Evolutionary conservation across 2,113 vertebrate species (phyloP), one percentile per base, ranked within the genome.

Genomic region (Pseudorectes ferrugineus): DNA sequence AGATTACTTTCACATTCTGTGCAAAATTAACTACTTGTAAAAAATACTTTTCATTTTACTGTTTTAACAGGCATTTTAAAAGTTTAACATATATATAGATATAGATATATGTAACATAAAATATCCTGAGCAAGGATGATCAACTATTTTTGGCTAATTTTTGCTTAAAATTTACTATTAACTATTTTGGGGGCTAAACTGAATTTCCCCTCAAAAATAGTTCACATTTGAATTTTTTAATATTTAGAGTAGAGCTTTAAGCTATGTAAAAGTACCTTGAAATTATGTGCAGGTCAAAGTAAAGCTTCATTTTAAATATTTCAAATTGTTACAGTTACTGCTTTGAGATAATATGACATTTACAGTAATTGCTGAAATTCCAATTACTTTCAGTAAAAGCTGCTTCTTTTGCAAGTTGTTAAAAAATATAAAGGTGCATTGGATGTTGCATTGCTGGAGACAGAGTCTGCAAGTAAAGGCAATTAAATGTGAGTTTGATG

Each of bases 351-450:
- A 95, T 43, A 66, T 46, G 90, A 87, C 78, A 91, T 89, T 96
- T 97, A 95, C 95, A 91, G 82, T 85, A 96, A 97, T 97, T 96
- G 80, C 76, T 90, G 85, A 96, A 92, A 95, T 95, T 88, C 89
- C 73, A 94, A 31, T 81, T 93, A 74, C 75, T 97, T 92, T 97
- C 87, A 62, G 51, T 71, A 87, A 93, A 92, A 88, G 54, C 92
- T 29, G 22, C 87, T 94, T 89, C 72, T 95, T 95, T 88, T 88
- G 51, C 55, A 81, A 81, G 85, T 73, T 92, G 93, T 72, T 96
- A 77, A 81, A 94, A 94, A 95, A 96, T 59, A 94, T 22, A 87
- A 96, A 93, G 79, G 85, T 90, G 63, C 59, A 43, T 31, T 88
- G 35, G 58, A 58, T 62, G 65, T 25, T 75, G 54, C 66, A 75